Evolutionary conservation across 2,888 invertebrate genomes (phyloP), one percentile per base, ranked within the genome.

Genomic region (Papilio demoleus): DNA sequence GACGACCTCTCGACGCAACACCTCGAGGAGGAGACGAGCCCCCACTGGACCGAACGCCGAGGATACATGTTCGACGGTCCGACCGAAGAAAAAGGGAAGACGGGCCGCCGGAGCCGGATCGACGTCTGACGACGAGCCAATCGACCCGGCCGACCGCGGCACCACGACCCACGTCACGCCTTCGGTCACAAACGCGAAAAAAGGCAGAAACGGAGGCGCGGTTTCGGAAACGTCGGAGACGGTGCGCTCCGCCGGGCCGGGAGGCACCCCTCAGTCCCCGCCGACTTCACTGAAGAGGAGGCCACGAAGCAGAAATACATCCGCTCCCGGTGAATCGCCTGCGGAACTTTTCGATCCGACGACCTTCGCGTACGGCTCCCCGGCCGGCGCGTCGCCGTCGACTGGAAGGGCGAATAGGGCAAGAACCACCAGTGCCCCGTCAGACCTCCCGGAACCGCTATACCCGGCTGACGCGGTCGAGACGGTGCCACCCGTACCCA

Each of bases 121-220:
- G 12, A 24, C 24, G 8, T 22, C 8, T n/a, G 42, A 14, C 1
- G 24, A 50, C 6, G 11, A 22, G 14, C 31, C 36, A 11, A 38
- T 17, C 31, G 11, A 59, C 60, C 60, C 22, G 45, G 78, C 79
- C 1, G 66, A 60, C 2, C 42, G 22, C n/a, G 22, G 24, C 38
- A 67, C 76, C 1, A 70, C 71, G 1, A 66, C 76, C 12, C 82
- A 83, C 14, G 17, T 36, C 17, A 77, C 78, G 56, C 68, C 64
- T 17, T 77, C 78, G 47, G 68, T 63, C 5, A 5, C 6, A 5
- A 50, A 50, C 24, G 27, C 14, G 4, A 50, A 27, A 27, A 27
- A 27, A 27, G n/a, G 9, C 14, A 27, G 27, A 27, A 50, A 1
- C 6, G 22, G 12, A 11, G 9, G 24, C 6, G 50, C 0, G 1